Base-by-base conservation (phyloP, 2,888 invertebrate species). In the Pharmacophagus antenor region DNA sequence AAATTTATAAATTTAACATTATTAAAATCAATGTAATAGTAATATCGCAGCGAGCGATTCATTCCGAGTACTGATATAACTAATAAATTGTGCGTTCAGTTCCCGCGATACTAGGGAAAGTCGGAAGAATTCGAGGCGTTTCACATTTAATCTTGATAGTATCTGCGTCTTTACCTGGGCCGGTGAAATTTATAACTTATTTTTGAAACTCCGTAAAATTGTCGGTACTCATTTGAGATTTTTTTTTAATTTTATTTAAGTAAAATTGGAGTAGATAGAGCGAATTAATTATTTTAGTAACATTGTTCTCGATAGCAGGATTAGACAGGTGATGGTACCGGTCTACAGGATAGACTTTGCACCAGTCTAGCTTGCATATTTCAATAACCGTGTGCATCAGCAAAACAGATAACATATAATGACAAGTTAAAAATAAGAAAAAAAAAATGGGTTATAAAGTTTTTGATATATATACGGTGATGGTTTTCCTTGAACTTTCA, bases 111-210 rank as follows among this genome's bases (percentile, higher is more conserved):
- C 25, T 10, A 23, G 18, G 44, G 25, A 54, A 17, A 54, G n/a
- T 54, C 25, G 8, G 12, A 25, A 10, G 10, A 18, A 23, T 6
- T 4, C 23, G 42, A 42, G 37, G 37, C 15, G n/a, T 49, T 31
- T 55, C 56, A 56, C 41, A n/a, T 56, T 56, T 48, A 31, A 48
- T 56, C 55, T 48, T 56, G 20, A 47, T 48, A 37, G 10, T 48
- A 37, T 47, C 55, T 56, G 10, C 55, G 22, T 48, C 17, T 37
- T 46, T 31, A 55, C 20, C 27, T 27, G 22, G 23, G 44, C n/a
- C 52, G 27, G 20, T 51, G 20, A 51, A 51, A 51, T 51, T 51
- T 51, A 51, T 51, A 17, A 37, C 51, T 15, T 50, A 20, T 42
- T 47, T 41, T 37, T 48, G 49, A 51, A 51, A 51, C 27, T 51